Base-by-base conservation (phyloP, 2,888 invertebrate genomes). In the Cephalotes varians region DNA sequence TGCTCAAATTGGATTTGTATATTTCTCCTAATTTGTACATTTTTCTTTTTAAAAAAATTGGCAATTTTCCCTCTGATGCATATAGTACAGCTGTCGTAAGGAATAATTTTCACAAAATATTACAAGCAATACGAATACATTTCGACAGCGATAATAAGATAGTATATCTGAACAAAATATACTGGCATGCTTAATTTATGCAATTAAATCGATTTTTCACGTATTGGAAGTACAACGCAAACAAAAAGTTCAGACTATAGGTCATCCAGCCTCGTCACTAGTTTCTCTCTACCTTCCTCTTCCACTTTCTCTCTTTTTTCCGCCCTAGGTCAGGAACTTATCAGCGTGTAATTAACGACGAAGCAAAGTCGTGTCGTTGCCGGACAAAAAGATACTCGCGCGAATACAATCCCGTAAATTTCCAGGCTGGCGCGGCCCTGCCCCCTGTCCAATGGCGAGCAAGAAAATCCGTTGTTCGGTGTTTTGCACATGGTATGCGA, bases 381-480 rank as follows among this genome's bases (percentile, higher is more conserved):
- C 72, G 21, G 47, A 86, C 91, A 92, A 93, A 92, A 93, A 91
- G 87, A 71, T 73, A 69, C 72, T 85, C 83, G 85, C 86, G 65
- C 86, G 89, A 87, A 91, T 93, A 91, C 92, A 91, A 92, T 92
- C 92, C 90, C 93, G 92, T 93, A 91, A 93, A 93, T 92, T 92
- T 90, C 87, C 89, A 79, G 86, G 73, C 77, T 81, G 83, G 81
- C 76, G 34, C 81, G 72, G 73, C 12, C 83, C 86, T 81, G 69
- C 89, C 86, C 88, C 85, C 86, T 87, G 86, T 86, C 84, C 87
- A 76, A 85, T 73, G 83, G 83, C 71, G 40, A 88, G 91, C 92
- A 93, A 93, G 92, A 93, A 92, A 91, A 85, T 83, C 90, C 85
- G 85, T 88, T 84, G 89, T 87, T 86, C 87, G 87, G 64, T 92